Conservation (phyloP, 2,888 invertebrate species). For the Acrobeloides nanus region DNA sequence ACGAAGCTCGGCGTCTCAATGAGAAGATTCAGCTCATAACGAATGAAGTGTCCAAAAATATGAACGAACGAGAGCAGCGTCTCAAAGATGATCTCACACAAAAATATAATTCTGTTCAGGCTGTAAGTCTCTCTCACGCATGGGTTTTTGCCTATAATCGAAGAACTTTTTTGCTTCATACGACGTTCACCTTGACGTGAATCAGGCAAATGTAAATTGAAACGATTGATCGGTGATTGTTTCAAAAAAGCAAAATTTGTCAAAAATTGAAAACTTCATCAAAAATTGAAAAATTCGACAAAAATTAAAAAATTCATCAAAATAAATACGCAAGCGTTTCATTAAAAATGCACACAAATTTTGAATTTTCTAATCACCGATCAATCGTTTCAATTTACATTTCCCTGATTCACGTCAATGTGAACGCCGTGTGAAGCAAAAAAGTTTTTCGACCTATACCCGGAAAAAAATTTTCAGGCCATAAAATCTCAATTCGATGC, state of each 20-base stretch:
- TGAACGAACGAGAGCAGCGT: constrained; percentile 35
- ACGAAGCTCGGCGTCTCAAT: constrained; percentile 42
- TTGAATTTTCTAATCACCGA: too few species aligned
- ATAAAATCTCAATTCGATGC: constrained; percentile 33
- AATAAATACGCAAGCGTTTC: neutral
- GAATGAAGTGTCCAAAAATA: constrained; percentile 36
- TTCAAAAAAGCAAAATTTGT: neutral
- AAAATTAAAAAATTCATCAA: constrained; percentile 4
- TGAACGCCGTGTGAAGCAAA: too few species aligned
- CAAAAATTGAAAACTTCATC: neutral
- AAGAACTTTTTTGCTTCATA: too few species aligned
- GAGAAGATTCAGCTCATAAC: constrained; percentile 46
- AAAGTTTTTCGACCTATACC: neutral
- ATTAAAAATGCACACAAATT: constrained; percentile 7
- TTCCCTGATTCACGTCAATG: too few species aligned
- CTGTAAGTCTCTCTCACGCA: constrained; percentile 13
- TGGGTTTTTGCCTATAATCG: too few species aligned
- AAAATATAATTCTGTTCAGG: constrained; percentile 20
- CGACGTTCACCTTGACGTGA: too few species aligned
- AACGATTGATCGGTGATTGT: neutral
- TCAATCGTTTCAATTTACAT: too few species aligned
- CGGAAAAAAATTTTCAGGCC: constrained; percentile 24
- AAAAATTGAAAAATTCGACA: constrained; percentile 1
- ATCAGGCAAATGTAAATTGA: too few species aligned
- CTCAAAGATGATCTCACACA: constrained; percentile 39